These are phyloP conservation scores for Limnephilus rhombicus DNA, from an alignment of 2,888 invertebrate genomes.

Conservation along the genomic window DNA sequence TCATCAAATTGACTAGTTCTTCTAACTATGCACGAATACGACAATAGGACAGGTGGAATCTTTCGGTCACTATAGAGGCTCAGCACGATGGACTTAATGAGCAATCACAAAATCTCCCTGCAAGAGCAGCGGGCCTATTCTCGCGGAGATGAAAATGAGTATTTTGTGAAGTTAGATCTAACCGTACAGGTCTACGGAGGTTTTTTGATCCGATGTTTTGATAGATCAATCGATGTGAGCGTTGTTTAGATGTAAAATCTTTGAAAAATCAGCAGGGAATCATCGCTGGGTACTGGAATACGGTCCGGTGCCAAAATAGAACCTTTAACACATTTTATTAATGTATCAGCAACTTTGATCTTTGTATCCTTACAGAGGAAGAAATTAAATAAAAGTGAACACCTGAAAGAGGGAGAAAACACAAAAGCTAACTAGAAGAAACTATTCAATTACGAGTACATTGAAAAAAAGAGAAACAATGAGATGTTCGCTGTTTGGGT, in stretches of 20 bases:
- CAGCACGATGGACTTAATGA: conserved; percentile 29
- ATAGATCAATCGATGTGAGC: not conserved
- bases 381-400: not conserved
- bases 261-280: not conserved
- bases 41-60: not conserved
- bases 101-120: conserved; percentile 39
- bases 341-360: not conserved
- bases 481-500: not conserved
- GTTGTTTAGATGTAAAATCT: not conserved
- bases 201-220: not conserved
- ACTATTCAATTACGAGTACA: not conserved
- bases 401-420: not conserved
- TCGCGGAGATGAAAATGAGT: not conserved
- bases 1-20: not conserved
- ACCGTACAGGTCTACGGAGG: conserved; percentile 5
- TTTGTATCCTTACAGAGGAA: not conserved
- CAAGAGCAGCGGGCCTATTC: conserved; percentile 19
- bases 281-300: not conserved
- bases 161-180: conserved; percentile 16
- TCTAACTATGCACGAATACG: conserved; percentile 4
- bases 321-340: not conserved
- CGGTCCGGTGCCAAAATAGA: not conserved
- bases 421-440: not conserved
- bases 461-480: not conserved
- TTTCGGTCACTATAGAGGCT: conserved; percentile 40